Conservation (phyloP, 1,140 invertebrate species). For the Drosophila gunungcola region DNA sequence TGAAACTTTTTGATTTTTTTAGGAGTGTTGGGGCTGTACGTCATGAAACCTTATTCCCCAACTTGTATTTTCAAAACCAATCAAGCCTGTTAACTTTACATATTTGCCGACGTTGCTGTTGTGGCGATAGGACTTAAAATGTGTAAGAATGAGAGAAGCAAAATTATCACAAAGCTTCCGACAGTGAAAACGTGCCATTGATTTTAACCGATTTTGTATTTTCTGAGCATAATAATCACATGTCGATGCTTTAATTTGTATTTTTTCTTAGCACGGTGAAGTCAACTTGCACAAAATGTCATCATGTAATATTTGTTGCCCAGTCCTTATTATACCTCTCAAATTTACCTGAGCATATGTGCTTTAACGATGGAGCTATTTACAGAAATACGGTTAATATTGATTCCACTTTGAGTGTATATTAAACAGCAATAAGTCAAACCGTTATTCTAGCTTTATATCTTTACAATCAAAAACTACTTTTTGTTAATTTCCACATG, state of each 20-base stretch:
- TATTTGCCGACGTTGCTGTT: constrained; percentile 67
- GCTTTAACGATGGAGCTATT: constrained; percentile 40
- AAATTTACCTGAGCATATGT: constrained; percentile 61
- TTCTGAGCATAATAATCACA: neutral
- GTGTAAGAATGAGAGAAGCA: constrained; percentile 3
- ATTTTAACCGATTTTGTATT: neutral
- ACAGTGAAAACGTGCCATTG: constrained; percentile 12
- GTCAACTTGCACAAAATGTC: constrained; percentile 48
- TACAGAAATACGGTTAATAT: constrained; percentile 46
- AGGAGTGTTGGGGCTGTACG: too few relatives aligned
- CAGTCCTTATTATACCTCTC: constrained; percentile 12
- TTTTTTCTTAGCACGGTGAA: constrained; percentile 1
- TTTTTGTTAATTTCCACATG: constrained; percentile 42
- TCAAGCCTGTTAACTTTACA: constrained; percentile 9
- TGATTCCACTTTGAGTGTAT: constrained; percentile 23
- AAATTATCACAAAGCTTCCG: constrained; percentile 12
- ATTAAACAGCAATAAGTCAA: constrained; percentile 23
- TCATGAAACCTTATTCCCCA: neutral
- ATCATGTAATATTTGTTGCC: constrained; percentile 68
- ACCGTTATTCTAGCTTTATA: constrained; percentile 16
- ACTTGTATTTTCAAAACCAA: neutral
- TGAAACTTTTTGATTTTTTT: too few relatives aligned
- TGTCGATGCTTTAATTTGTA: neutral
- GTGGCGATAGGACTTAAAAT: constrained; percentile 11
- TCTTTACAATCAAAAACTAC: constrained; percentile 44